Evolutionary conservation across 1,140 invertebrate species (phyloP).

Genomic region (Zaprionus kolodkinae): DNA sequence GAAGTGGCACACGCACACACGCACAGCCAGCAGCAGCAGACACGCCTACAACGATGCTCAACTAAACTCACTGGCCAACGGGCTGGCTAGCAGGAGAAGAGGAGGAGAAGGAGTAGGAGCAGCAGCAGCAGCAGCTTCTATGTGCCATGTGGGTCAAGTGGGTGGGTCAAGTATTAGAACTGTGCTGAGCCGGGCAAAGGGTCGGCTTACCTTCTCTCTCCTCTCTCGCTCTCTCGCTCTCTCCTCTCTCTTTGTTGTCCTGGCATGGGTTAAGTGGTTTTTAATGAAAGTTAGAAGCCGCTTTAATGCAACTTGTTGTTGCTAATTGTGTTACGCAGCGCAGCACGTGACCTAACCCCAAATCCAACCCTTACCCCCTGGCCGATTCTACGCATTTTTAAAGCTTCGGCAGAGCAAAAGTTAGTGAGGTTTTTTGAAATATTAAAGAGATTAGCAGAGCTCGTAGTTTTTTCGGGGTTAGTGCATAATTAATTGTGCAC

Average conservation of each 20-base stretch:
- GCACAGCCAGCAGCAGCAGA: constrained; percentile 25
- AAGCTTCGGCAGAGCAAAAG: constrained; percentile 30
- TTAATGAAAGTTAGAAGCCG: constrained; percentile 82
- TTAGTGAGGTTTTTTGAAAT: constrained; percentile 10
- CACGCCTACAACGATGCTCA: constrained; percentile 56
- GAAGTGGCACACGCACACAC: constrained; percentile 21
- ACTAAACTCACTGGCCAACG: constrained; percentile 47
- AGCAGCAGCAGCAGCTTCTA: constrained; percentile 38
- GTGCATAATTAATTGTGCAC: constrained; percentile 30
- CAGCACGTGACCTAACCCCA: constrained; percentile 39
- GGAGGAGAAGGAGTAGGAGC: no score
- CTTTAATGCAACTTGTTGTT: constrained; percentile 76
- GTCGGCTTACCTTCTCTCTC: constrained; percentile 24
- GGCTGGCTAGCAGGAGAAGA: not conserved
- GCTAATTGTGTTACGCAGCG: constrained; percentile 59
- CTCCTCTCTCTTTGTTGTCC: constrained; percentile 48
- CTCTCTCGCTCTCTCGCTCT: no score
- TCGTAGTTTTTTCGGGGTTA: not conserved
- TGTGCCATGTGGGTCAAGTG: constrained; percentile 77
- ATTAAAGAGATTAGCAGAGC: constrained; percentile 31
- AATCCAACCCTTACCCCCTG: constrained; percentile 13
- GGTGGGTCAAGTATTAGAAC: constrained; percentile 60
- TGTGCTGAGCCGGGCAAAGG: constrained; percentile 33
- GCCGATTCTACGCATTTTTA: constrained; percentile 26
- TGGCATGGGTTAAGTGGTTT: constrained; percentile 75